Base-by-base conservation (phyloP, 2,888 invertebrate species). In the Lasioglossum morio region DNA sequence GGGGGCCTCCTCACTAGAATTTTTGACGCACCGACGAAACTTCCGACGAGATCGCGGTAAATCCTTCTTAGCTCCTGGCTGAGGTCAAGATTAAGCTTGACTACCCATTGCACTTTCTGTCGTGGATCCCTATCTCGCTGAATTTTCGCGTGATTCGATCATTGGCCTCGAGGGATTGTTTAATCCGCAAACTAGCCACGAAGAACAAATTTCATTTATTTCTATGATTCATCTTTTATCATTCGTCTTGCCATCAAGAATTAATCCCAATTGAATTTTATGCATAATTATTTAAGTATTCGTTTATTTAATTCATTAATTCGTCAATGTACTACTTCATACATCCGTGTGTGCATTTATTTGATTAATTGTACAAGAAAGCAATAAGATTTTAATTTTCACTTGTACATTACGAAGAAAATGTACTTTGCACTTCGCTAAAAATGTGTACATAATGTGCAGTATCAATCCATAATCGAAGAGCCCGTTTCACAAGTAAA, bases 1-100 rank as follows among this genome's bases (percentile, higher is more conserved):
- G 79, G 48, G 48, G 37, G 77, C 74, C 23, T 74, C 63, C 5
- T 73, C 34, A 37, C 23, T 40, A 69, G 73, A n/a, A 80, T 74
- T 85, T 85, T 85, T 85, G 57, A 73, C 77, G 69, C 43, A 48
- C 70, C 72, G 30, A 79, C 72, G 27, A 57, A 84, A 89, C 83
- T 79, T 86, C 77, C 76, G 30, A 7, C 72, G 77, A 43, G 80
- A 80, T 73, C 82, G 69, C 72, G 73, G 88, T 87, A 87, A 89
- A 89, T 89, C 85, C 86, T 79, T 70, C 84, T 89, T 89, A 89
- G 88, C 90, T 84, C 63, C 37, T 70, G 63, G 66, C 14, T 70
- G 69, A 53, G 69, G 80, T 66, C 60, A 81, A 84, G 86, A 89
- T 89, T 90, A 86, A 89, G 86, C 90, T 82, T 73, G 77, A 72